These are phyloP conservation scores for Phortica magna DNA, from an alignment of 2,888 invertebrate species.

Conservation along the genomic window DNA sequence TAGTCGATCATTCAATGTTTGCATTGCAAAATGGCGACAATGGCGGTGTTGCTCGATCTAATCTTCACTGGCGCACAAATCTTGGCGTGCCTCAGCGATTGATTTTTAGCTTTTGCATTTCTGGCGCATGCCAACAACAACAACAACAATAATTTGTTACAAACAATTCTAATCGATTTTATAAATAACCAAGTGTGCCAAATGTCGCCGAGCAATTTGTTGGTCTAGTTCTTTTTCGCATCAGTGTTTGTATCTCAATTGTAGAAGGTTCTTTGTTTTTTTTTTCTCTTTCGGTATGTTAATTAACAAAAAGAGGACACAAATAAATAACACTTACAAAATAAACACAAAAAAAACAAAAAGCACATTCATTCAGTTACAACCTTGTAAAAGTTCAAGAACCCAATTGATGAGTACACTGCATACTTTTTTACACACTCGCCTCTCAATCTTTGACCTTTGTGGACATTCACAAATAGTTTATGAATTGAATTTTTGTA, in stretches of 20 bases:
- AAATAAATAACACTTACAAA: constrained; percentile 44
- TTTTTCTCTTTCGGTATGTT: background rate
- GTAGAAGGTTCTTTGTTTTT: background rate
- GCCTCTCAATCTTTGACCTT: background rate
- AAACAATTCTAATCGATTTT: constrained; percentile 55
- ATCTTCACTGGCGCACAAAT: constrained; percentile 12
- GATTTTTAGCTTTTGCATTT: background rate
- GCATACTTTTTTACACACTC: background rate
- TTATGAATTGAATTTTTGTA: background rate
- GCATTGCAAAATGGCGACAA: background rate
- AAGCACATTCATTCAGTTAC: constrained; percentile 38
- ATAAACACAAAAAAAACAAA: constrained; percentile 31
- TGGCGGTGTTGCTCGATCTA: constrained; percentile 5
- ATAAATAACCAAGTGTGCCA: constrained; percentile 58
- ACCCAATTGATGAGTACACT: constrained; percentile 25
- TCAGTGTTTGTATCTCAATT: background rate
- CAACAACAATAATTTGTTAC: constrained; percentile 40
- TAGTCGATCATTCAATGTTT: background rate
- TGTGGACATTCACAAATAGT: background rate
- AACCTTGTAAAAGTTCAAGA: constrained; percentile 61
- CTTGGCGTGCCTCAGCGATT: constrained; percentile 7
- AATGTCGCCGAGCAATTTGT: constrained; percentile 48
- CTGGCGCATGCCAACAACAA: constrained; percentile 43
- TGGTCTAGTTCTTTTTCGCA: constrained; percentile 30
- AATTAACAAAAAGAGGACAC: constrained; percentile 45